These are phyloP conservation scores for Alectoris magna DNA, from an alignment of 2,797 vertebrate species.

Conservation along the genomic window DNA sequence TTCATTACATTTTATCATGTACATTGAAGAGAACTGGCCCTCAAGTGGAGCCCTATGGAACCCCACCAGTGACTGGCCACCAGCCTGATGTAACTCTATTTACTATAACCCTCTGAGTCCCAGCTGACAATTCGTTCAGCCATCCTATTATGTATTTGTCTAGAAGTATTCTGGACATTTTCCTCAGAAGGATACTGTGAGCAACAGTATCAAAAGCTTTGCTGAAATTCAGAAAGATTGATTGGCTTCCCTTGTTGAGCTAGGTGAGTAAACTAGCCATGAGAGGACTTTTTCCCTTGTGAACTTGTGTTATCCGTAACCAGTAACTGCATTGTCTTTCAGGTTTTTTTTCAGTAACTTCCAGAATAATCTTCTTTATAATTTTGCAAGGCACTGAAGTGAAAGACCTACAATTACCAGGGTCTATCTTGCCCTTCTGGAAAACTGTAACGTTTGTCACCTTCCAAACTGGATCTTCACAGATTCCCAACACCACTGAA, in stretches of 20 bases:
- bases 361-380: background rate
- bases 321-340: background rate
- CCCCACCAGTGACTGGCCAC: no score
- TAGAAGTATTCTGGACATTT: no score
- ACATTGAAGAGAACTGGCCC: background rate
- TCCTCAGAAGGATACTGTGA: no score
- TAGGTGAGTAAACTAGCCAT: no score
- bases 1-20: background rate
- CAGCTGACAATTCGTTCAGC: no score
- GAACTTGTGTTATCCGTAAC: background rate
- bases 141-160: no score
- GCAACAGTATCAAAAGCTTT: no score
- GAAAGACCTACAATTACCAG: background rate
- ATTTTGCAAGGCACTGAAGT: background rate
- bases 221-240: no score
- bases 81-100: no score
- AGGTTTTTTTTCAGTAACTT: background rate
- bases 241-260: no score
- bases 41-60: background rate
- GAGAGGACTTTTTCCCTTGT: background rate
- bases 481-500: background rate
- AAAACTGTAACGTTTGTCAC: background rate
- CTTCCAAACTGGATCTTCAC: background rate
- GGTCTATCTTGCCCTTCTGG: background rate
- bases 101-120: no score